Evolutionary conservation across 2,888 invertebrate genomes (phyloP).

Genomic region (Periphyllus acericola): DNA sequence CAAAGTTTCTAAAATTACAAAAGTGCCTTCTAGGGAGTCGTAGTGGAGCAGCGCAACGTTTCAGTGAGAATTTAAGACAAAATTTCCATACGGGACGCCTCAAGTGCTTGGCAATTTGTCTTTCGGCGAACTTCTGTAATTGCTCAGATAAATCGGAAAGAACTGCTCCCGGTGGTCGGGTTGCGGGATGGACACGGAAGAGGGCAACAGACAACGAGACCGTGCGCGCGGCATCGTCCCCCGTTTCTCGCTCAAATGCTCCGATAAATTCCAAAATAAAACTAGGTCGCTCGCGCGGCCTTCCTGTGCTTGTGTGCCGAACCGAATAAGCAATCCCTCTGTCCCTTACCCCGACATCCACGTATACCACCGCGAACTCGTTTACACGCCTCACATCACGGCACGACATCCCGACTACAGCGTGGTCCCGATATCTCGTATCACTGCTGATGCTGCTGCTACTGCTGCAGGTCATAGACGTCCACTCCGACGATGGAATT

Average conservation of each 20-base stretch:
- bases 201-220: not conserved
- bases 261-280: conserved; percentile 48
- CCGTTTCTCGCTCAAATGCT: not conserved
- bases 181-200: not conserved
- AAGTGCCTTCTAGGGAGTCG: conserved; percentile 23
- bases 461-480: not conserved
- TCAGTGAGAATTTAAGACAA: conserved; percentile 13
- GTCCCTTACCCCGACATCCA: not conserved
- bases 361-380: not conserved
- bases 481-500: not conserved
- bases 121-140: conserved; percentile 43
- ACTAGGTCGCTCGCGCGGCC: conserved; percentile 30
- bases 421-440: too few species aligned
- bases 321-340: not conserved
- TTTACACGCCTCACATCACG: not conserved
- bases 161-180: not conserved
- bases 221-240: not conserved
- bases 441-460: too few species aligned
- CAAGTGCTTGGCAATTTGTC: conserved; percentile 44
- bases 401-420: too few species aligned
- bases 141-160: conserved; percentile 49
- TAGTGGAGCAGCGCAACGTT: not conserved
- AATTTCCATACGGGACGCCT: conserved; percentile 34
- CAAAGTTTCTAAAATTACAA: conserved; percentile 43
- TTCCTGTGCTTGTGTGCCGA: not conserved